Percentiles rank a stretch among this genome's conserved stretches.
These are phyloP conservation scores for Saguinus midas DNA, from an alignment of 2,113 vertebrate species.

Conservation along the genomic window DNA sequence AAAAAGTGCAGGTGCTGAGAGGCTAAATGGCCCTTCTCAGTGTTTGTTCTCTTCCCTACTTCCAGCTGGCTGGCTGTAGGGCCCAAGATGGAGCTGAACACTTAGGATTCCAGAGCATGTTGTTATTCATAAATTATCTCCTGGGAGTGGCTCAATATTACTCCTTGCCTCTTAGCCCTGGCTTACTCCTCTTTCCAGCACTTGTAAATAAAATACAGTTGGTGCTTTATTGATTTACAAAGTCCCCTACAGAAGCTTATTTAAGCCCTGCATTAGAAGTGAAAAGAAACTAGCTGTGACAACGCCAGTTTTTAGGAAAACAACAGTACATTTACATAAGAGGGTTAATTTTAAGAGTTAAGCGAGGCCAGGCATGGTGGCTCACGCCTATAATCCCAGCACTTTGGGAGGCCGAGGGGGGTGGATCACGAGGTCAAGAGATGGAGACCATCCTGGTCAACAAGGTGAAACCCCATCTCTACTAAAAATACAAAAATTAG, in stretches of 20 bases:
- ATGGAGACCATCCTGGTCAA: too few relatives aligned
- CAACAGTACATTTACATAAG: background rate
- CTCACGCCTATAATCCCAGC: too few relatives aligned
- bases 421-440: too few relatives aligned
- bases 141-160: background rate
- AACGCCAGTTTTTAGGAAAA: background rate
- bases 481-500: too few relatives aligned
- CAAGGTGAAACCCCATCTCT: too few relatives aligned
- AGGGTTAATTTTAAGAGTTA: background rate
- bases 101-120: background rate
- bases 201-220: slow-evolving; percentile 36
- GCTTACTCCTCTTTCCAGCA: background rate
- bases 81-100: background rate
- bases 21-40: background rate
- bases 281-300: background rate
- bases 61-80: background rate
- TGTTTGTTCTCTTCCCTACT: background rate
- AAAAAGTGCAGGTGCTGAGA: background rate
- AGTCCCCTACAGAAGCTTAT: background rate
- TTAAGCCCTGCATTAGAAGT: background rate
- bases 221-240: slow-evolving; percentile 8
- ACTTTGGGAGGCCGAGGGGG: too few relatives aligned
- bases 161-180: background rate
- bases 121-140: background rate
- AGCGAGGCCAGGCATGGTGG: too few relatives aligned